Evolutionary conservation across 2,797 vertebrate species (phyloP).

Genomic region (Botia kubotai): DNA sequence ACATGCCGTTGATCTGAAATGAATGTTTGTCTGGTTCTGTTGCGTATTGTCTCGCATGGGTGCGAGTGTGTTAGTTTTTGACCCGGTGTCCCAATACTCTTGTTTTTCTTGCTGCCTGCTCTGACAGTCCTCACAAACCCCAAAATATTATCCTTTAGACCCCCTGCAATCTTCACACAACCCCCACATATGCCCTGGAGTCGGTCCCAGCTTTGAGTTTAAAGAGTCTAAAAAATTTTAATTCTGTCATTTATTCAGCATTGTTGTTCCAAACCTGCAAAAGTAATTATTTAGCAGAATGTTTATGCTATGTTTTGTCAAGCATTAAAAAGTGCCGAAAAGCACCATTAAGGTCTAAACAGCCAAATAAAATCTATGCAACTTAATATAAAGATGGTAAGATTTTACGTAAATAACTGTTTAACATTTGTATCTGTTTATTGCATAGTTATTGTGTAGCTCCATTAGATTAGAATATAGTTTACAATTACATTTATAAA

Average conservation of each 20-base stretch:
- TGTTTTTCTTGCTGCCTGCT: slow-evolving; percentile 26
- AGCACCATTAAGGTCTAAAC: no score
- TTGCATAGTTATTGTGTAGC: background rate
- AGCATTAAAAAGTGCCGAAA: no score
- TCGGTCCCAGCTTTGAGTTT: slow-evolving; percentile 3
- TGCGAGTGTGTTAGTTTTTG: slow-evolving; percentile 23
- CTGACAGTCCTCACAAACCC: slow-evolving; percentile 69
- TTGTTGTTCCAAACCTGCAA: background rate
- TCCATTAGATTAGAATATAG: background rate
- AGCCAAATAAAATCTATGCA: no score
- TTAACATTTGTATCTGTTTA: no score
- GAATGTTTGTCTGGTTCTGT: background rate
- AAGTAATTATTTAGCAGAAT: background rate
- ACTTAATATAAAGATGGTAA: no score
- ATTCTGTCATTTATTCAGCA: background rate
- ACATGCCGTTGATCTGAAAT: background rate
- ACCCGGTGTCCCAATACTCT: slow-evolving; percentile 61
- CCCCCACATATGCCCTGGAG: slow-evolving; percentile 42
- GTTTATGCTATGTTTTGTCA: background rate
- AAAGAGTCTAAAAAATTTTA: background rate
- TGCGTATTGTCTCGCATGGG: background rate
- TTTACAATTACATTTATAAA: background rate
- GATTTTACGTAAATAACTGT: no score
- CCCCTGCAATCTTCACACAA: background rate
- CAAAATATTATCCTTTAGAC: slow-evolving; percentile 28